These are phyloP conservation scores for Myotis pilosus DNA, from an alignment of 2,797 vertebrate species.

Conservation along the genomic window DNA sequence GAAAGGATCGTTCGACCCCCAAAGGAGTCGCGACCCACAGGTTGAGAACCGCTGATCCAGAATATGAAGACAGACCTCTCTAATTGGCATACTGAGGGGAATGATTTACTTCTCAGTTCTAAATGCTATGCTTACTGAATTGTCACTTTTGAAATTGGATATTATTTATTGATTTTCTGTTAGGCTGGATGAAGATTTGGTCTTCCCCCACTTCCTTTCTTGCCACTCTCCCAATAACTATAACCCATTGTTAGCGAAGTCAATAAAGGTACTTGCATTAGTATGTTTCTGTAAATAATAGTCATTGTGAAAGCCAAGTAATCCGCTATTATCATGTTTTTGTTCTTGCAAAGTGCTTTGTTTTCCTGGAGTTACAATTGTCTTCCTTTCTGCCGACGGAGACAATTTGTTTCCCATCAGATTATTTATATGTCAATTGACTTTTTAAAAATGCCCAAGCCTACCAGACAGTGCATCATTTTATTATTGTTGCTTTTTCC, in stretches of 20 bases:
- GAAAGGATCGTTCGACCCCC: no score
- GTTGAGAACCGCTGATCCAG: no score
- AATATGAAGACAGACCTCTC: not conserved
- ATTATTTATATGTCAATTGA: not conserved
- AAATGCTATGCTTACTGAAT: not conserved
- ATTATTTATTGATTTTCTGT: constrained; percentile 24
- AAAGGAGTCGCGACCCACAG: no score
- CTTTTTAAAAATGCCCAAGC: not conserved
- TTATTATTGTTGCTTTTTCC: not conserved
- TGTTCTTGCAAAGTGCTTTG: not conserved
- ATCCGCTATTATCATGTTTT: not conserved
- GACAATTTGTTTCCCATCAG: not conserved
- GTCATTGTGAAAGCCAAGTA: not conserved
- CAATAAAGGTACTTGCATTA: not conserved
- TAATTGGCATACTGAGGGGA: not conserved
- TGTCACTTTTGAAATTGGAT: not conserved
- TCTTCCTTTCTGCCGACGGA: not conserved
- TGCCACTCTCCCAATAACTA: not conserved
- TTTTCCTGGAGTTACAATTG: constrained; percentile 6
- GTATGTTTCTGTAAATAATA: not conserved
- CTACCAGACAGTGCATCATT: not conserved
- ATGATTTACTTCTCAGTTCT: not conserved
- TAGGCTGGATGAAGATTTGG: not conserved
- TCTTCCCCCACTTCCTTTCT: not conserved
- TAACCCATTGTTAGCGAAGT: not conserved